Conservation (phyloP, 2,888 invertebrate genomes). For the Patella caerulea region DNA sequence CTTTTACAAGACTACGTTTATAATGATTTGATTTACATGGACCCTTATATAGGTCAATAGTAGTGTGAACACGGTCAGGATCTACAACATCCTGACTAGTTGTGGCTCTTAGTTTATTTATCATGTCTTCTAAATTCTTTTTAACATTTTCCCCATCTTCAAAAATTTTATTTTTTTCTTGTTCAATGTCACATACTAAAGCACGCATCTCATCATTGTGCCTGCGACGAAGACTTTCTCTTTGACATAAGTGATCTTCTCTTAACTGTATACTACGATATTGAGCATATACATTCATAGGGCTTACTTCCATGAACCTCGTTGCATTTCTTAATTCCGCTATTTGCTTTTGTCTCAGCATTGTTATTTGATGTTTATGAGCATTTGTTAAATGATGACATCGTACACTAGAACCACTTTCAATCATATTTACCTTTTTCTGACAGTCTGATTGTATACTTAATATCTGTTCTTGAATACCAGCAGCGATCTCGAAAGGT, state of each 20-base stretch:
- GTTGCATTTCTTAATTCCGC: background rate
- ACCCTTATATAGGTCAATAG: conserved; percentile 16
- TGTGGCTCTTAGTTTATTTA: conserved; percentile 7
- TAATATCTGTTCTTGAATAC: conserved; percentile 9
- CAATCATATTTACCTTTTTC: background rate
- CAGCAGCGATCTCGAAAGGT: background rate
- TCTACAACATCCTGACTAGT: background rate
- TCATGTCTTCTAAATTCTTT: conserved; percentile 6
- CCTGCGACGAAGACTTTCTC: background rate
- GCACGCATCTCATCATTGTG: conserved; percentile 3
- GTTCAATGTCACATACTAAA: background rate
- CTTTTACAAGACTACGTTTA: conserved; percentile 15
- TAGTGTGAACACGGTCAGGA: conserved; percentile 10
- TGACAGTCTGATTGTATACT: conserved; percentile 1
- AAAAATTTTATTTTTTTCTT: background rate
- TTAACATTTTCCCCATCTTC: background rate
- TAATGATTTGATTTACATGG: conserved; percentile 3
- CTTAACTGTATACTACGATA: background rate
- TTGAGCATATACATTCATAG: background rate
- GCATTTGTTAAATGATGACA: background rate
- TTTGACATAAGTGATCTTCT: background rate
- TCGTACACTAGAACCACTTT: too few relatives aligned
- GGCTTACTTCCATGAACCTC: background rate
- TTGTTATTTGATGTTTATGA: background rate
- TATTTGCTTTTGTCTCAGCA: background rate